phyloP scores from a whole-genome alignment of 2,797 vertebrate species.

The Pangasius macronema region DNA sequence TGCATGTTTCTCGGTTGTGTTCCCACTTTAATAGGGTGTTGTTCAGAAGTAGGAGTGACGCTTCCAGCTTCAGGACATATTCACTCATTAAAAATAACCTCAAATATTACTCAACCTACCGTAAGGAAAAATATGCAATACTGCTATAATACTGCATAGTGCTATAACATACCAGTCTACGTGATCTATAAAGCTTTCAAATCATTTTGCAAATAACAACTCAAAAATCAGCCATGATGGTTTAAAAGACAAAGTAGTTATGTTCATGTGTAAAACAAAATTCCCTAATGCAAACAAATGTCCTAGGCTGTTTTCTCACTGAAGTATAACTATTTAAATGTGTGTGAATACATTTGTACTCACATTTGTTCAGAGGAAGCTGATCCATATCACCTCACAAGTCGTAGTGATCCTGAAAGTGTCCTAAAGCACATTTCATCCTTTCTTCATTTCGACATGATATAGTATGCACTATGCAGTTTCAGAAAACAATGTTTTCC shows the following conservation, averaged over 20 bases:
- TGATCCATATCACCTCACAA: neutral
- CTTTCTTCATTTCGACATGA: too few relatives aligned
- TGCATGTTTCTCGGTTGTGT: neutral
- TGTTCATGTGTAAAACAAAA: neutral
- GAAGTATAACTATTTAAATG: too few relatives aligned
- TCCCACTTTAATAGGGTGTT: neutral
- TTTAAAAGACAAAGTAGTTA: neutral
- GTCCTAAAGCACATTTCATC: neutral
- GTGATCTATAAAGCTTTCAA: neutral
- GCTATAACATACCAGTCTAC: too few relatives aligned
- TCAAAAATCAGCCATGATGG: neutral
- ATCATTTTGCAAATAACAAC: neutral
- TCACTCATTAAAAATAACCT: neutral
- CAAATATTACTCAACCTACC: neutral
- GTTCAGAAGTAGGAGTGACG: neutral
- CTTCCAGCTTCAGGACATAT: neutral
- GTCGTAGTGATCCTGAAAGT: neutral
- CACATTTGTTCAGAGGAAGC: neutral
- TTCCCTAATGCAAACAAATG: neutral
- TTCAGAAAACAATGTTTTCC: neutral
- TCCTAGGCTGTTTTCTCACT: neutral
- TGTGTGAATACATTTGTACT: neutral
- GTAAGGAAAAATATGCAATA: neutral
- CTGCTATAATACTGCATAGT: neutral
- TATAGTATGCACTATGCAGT: neutral